Evolutionary conservation across 2,888 invertebrate species (phyloP).

Genomic region (Endomychus coccineus): DNA sequence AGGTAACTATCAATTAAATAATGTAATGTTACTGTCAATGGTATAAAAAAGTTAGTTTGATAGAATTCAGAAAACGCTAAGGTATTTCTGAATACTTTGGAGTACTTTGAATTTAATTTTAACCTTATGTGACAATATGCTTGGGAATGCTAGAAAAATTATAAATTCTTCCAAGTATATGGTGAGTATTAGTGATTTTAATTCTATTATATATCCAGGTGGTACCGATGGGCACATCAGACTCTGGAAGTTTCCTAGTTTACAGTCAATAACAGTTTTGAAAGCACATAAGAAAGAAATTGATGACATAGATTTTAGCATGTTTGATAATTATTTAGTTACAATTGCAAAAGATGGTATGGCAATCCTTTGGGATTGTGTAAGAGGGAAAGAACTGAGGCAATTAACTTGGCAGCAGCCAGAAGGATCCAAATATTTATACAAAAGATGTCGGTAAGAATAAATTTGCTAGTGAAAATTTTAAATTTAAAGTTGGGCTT

Average conservation of each 20-base stretch:
- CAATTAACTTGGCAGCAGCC: slow-evolving; percentile 70
- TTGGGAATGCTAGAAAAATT: too few species aligned
- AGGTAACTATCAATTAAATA: slow-evolving; percentile 42
- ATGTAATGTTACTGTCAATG: not conserved
- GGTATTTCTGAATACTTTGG: too few species aligned
- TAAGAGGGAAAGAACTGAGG: slow-evolving; percentile 56
- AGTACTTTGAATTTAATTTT: too few species aligned
- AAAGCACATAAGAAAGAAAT: slow-evolving; percentile 84
- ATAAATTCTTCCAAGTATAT: too few species aligned
- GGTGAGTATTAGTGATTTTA: too few species aligned
- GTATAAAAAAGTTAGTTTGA: not conserved
- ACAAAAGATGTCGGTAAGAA: slow-evolving; percentile 67
- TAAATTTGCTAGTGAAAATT: not conserved
- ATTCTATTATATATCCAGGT: too few species aligned
- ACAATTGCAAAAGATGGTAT: slow-evolving; percentile 85
- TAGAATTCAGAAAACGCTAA: too few species aligned
- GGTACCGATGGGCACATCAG: slow-evolving; percentile 84
- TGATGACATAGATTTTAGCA: slow-evolving; percentile 88
- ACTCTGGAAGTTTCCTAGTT: slow-evolving; percentile 81
- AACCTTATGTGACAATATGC: too few species aligned
- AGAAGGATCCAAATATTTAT: slow-evolving; percentile 71
- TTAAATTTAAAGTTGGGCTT: too few species aligned
- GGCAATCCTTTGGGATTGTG: slow-evolving; percentile 72
- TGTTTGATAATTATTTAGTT: slow-evolving; percentile 65
- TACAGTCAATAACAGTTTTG: slow-evolving; percentile 62